Conservation (phyloP, 2,113 vertebrate species). For the Tachuris rubrigastra region DNA sequence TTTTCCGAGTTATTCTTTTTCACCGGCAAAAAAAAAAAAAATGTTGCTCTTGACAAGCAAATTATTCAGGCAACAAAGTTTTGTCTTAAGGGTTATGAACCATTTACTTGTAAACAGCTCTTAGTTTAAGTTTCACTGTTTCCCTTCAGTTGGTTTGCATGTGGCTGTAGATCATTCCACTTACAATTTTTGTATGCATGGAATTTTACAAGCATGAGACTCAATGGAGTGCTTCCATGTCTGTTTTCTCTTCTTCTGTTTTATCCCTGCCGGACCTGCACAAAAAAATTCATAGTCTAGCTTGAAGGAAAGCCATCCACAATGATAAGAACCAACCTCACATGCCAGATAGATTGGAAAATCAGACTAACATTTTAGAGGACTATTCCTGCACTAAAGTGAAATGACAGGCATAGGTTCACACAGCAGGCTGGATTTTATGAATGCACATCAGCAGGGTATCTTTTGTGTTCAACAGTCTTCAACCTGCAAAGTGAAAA, state of each 20-base stretch:
- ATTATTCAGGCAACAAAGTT: not conserved
- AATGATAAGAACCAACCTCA: not conserved
- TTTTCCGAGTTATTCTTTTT: slow-evolving; percentile 66
- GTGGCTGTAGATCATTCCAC: not conserved
- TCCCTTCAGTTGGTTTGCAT: not conserved
- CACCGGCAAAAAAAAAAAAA: not conserved
- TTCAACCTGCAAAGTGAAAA: not conserved
- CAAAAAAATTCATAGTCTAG: not conserved
- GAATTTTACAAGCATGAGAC: not conserved
- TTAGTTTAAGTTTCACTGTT: not conserved
- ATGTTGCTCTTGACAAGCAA: slow-evolving; percentile 12
- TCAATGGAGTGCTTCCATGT: not conserved
- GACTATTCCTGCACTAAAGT: not conserved
- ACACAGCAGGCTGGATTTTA: not conserved
- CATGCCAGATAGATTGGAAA: not conserved
- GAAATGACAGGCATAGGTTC: not conserved
- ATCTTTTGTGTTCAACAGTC: not conserved
- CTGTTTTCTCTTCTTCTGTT: not conserved
- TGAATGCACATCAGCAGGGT: not conserved
- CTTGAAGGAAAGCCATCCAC: not conserved
- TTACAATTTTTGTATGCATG: not conserved
- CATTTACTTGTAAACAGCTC: slow-evolving; percentile 13
- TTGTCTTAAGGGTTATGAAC: not conserved
- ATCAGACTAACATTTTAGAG: not conserved
- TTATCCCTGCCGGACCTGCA: not conserved